Evolutionary conservation across 2,113 vertebrate genomes (phyloP).

Genomic region (Agapornis roseicollis): DNA sequence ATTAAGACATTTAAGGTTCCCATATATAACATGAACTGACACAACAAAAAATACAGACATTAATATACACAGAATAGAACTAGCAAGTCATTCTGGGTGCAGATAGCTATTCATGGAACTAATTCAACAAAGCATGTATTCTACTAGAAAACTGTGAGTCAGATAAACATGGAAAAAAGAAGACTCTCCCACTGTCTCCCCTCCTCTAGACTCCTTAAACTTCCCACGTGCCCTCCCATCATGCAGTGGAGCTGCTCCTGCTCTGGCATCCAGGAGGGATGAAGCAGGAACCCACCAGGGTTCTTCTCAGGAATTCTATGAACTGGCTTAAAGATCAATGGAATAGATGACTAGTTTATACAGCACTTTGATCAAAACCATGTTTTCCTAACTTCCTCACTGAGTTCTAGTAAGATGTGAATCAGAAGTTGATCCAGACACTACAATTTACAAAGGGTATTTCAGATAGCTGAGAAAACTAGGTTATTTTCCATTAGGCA

Average conservation of each 20-base stretch:
- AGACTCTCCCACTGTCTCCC: neutral
- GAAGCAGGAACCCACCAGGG: neutral
- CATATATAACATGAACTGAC: neutral
- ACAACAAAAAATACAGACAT: neutral
- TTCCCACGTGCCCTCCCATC: rapidly evolving
- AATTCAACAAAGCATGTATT: neutral
- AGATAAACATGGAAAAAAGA: neutral
- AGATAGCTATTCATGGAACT: neutral
- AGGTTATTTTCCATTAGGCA: constrained; percentile 16
- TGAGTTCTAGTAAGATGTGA: neutral
- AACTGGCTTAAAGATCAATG: constrained; percentile 1
- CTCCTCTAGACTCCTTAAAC: rapidly evolving
- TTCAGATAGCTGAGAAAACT: constrained; percentile 14
- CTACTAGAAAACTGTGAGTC: neutral
- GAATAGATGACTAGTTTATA: neutral
- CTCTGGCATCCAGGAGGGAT: neutral
- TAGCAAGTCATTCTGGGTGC: neutral
- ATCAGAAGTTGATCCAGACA: neutral
- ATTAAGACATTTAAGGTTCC: neutral
- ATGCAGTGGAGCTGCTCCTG: neutral
- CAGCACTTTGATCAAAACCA: neutral
- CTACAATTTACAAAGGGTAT: constrained; percentile 18
- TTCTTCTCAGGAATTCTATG: neutral
- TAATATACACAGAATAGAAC: neutral
- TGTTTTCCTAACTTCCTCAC: neutral